Base-by-base conservation (phyloP, 2,888 invertebrate species). In the Sympetrum striolatum region DNA sequence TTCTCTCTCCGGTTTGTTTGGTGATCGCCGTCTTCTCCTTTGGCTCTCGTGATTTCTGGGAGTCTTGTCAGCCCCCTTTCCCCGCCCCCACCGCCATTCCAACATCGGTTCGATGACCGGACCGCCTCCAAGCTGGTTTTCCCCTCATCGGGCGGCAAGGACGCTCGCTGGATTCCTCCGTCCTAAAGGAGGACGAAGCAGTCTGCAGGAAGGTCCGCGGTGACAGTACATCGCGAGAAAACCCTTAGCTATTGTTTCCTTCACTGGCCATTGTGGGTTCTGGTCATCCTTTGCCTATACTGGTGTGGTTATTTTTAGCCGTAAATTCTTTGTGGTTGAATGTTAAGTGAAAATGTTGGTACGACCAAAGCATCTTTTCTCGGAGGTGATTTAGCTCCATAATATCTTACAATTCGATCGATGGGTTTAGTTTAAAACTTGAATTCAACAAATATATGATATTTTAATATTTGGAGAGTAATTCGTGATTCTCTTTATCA, bases 51-150 rank as follows among this genome's bases (percentile, higher is more conserved):
- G 73, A 73, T 73, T 73, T 73, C 73, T 73, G 73, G 73, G 25
- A 73, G 73, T 25, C 31, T 53, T 37, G 35, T 37, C 48, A 14
- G 48, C 53, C 31, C 81, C 35, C 31, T 2, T 39, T n/a, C 37
- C 86, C 86, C 35, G 25, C 73, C 73, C 82, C 53, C 82, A 53
- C 53, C 35, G 35, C 37, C 39, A 22, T 60, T 64, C 60, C 35
- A 31, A 86, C 60, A 60, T 15, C 86, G 86, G 86, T 86, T 86
- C 86, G 86, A 86, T 86, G 86, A 86, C 82, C 82, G 82, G 82
- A 58, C 86, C 86, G 86, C 86, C 86, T 60, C 86, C 37, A 86
- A 86, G 86, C 86, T 86, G 86, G 86, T 86, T 86, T 82, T 58
- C 58, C 31, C 25, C 86, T 60, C 86, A 58, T 86, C 86, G 86